phyloP scores from a whole-genome alignment of 1,140 invertebrate genomes.

The Drepana arcuata region DNA sequence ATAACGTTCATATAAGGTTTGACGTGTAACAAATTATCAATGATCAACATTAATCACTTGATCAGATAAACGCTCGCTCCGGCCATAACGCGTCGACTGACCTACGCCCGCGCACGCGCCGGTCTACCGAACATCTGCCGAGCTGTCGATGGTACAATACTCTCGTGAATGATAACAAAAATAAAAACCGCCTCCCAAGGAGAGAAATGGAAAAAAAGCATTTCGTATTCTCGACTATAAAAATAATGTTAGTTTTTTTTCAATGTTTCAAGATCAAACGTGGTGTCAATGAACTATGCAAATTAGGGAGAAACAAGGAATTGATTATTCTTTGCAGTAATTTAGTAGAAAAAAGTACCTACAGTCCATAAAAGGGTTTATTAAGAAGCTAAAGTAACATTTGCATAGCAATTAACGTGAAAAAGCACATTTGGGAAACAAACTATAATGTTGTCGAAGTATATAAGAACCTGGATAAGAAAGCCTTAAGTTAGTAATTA shows the following conservation, averaged over 20 bases:
- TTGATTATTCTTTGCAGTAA: background rate
- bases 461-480: background rate
- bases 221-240: background rate
- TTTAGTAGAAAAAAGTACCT: background rate
- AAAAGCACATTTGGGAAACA: no score
- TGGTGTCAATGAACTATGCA: slow-evolving; percentile 2
- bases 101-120: slow-evolving; percentile 40
- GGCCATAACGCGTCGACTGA: slow-evolving; percentile 46
- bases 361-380: no score
- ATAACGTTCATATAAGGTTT: no score
- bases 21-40: no score
- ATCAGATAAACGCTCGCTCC: slow-evolving; percentile 43
- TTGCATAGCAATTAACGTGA: no score
- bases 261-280: background rate
- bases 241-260: background rate
- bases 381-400: no score
- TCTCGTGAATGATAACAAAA: slow-evolving; percentile 61
- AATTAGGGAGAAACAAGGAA: background rate
- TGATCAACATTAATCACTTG: slow-evolving; percentile 6
- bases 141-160: slow-evolving; percentile 37
- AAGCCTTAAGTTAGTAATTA: background rate
- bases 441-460: background rate
- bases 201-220: slow-evolving; percentile 34
- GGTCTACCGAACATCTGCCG: slow-evolving; percentile 31
- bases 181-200: slow-evolving; percentile 57